Percentiles rank a stretch among this genome's conserved stretches.
These are phyloP conservation scores for Spicauda simplicius DNA, from an alignment of 2,888 invertebrate genomes.

Conservation along the genomic window DNA sequence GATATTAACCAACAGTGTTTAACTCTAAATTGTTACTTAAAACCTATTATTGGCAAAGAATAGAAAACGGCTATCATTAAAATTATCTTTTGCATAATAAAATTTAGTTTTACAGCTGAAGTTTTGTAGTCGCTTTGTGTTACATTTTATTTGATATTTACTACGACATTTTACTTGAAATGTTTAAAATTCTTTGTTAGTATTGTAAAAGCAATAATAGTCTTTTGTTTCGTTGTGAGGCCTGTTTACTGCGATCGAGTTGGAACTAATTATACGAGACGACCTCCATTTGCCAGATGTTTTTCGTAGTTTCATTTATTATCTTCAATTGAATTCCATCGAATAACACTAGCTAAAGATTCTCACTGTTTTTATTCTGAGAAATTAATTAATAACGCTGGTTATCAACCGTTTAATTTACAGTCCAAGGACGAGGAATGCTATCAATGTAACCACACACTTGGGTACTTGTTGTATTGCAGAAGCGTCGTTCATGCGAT, in stretches of 20 bases:
- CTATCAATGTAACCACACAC: conserved; percentile 34
- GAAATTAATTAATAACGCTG: conserved; percentile 3
- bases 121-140: background rate
- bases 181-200: conserved; percentile 13
- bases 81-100: background rate
- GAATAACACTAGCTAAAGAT: conserved; percentile 7
- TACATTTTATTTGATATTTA: conserved; percentile 5
- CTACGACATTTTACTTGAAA: background rate
- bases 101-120: background rate
- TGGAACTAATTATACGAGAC: conserved; percentile 37
- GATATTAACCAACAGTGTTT: no score
- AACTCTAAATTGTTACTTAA: no score
- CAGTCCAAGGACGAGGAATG: conserved; percentile 25
- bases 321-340: conserved; percentile 8
- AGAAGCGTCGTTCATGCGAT: conserved; percentile 54
- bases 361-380: background rate
- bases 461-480: conserved; percentile 22
- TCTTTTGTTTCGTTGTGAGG: conserved; percentile 23
- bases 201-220: conserved; percentile 28
- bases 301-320: conserved; percentile 27
- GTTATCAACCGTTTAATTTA: conserved; percentile 7
- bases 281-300: conserved; percentile 32
- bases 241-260: conserved; percentile 25
- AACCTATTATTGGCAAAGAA: no score
- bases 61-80: background rate